Base-by-base conservation (phyloP, 2,113 vertebrate species). In the Natator depressus region DNA sequence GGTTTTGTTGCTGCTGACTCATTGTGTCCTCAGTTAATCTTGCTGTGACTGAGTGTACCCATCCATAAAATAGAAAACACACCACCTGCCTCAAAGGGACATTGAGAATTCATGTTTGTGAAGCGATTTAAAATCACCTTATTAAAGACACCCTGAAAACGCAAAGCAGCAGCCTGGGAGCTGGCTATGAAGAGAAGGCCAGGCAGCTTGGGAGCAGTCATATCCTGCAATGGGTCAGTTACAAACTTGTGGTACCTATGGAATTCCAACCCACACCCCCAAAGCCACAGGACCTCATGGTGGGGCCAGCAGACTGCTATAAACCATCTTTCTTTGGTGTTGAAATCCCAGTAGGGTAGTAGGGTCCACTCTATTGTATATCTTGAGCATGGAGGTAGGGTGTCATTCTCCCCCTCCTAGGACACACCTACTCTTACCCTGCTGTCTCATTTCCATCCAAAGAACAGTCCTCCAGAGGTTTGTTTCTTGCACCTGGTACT, bases 1-100 rank as follows among this genome's bases (percentile, higher is more conserved):
- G 31, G 16, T 72, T 89, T 92, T 88, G 85, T 87, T 91, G 72
- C 59, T 83, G 91, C 83, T 94, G 59, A 88, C 93, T 87, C 31
- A 24, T 47, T 53, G 27, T 25, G 47, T 50, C 22, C 75, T 78
- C 42, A 47, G 25, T 78, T 78, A 78, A 78, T 29, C 24, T 78
- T 78, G 38, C 75, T 78, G 75, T 46, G 38, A 24, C 42, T 76
- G 42, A 46, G 27, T 76, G 12, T 76, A 25, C 42, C 42, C 24
- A 24, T 78, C 24, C 25, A 25, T 76, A 76, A 38, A 76, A 42
- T 25, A 76, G 72, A 24, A 76, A 46, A 27, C 11, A 80, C 59
- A 5, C 31, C 89, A 81, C 31, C 81, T 82, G 81, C 31, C 72
- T 76, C 59, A 83, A 6, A 2, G 85, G 94, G 62, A 27, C 51